Evolutionary conservation across 2,113 vertebrate species (phyloP).

Genomic region (Alexandromys fortis): DNA sequence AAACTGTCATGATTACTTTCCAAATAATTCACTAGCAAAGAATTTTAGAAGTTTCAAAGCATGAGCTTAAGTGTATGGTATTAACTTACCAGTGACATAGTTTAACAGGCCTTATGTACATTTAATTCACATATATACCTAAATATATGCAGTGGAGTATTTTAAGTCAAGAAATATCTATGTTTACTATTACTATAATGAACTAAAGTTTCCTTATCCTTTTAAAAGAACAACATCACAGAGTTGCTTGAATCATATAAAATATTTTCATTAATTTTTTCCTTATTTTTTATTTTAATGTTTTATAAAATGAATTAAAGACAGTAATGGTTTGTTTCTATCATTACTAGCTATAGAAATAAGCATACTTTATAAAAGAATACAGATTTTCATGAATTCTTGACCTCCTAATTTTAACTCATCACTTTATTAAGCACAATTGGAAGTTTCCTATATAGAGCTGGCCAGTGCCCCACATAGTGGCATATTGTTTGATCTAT

Average conservation of each 20-base stretch:
- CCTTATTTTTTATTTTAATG: neutral
- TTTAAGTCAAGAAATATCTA: neutral
- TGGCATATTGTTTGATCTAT: neutral
- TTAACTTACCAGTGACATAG: constrained; percentile 34
- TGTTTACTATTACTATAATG: neutral
- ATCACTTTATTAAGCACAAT: neutral
- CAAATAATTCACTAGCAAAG: constrained; percentile 12
- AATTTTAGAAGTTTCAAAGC: constrained; percentile 26
- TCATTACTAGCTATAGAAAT: neutral
- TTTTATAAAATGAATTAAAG: constrained; percentile 28
- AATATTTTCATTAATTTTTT: neutral
- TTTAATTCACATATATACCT: constrained; percentile 22
- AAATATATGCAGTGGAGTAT: neutral
- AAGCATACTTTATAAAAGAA: neutral
- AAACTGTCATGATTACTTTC: constrained; percentile 37
- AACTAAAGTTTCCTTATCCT: neutral
- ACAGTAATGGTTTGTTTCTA: neutral
- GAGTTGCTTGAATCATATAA: neutral
- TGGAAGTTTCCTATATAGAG: neutral
- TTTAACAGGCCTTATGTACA: neutral
- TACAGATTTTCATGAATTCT: neutral
- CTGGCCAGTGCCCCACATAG: neutral
- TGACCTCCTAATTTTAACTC: neutral
- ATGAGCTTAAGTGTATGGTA: neutral
- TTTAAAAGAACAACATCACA: neutral